Evolutionary conservation across 2,888 invertebrate species (phyloP), one percentile per base, ranked within the genome.

Genomic region (Muschampia plurimacula): DNA sequence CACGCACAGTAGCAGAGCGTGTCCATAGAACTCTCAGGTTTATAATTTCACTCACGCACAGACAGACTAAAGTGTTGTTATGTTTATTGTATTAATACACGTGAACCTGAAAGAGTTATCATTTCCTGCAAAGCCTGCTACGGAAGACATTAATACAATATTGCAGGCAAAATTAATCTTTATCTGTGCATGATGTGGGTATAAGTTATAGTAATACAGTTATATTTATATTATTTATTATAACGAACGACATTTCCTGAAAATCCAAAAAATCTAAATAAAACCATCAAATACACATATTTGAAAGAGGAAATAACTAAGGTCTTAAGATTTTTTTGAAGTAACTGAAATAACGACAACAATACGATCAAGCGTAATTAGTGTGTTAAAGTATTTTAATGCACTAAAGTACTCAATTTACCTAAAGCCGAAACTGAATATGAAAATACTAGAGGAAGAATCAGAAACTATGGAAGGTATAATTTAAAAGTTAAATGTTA

Each of bases 111-210:
- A 52, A 71, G 22, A 59, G 60, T 71, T 60, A 60, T 49, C 65
- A 59, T 22, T 66, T 71, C 71, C 71, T 66, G 66, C 32, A 46
- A 65, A 22, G 57, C 12, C 32, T 46, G 15, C 36, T 49, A 36
- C 65, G 71, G 70, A 71, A 71, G 70, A 44, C 70, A 64, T 70
- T 57, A 28, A 60, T 70, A 57, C 46, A 57, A 36, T 52, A 59
- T 69, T 57, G 22, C 57, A 32, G 15, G 15, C 1, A 28, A 12
- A 60, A 60, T 8, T n/a, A 36, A 36, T 36, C 36, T 32, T 9
- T 1, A 36, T 36, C 36, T 12, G 5, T 28, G 55, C 55, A 55
- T 15, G 9, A 55, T 55, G 8, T 8, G 15, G 7, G 7, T 15
- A 8, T 8, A 6, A 15, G 9, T 15, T 52, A 49, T 3, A n/a